Evolutionary conservation across 1,140 invertebrate genomes (phyloP).

Genomic region (Meloidogyne floridensis): DNA sequence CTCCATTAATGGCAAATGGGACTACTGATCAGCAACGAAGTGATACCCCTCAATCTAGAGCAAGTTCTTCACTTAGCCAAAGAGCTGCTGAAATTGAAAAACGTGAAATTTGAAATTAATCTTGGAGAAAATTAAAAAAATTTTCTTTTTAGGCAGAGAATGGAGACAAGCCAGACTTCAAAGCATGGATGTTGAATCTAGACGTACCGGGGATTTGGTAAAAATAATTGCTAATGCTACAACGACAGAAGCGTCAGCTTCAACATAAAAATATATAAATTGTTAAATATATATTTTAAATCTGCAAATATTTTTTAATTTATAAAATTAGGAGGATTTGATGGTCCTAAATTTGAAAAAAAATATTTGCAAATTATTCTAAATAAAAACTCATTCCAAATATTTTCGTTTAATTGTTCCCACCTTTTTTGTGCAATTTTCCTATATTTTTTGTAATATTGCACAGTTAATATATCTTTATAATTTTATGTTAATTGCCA

Average conservation of each 20-base stretch:
- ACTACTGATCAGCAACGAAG: neutral
- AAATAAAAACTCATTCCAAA: too few relatives aligned
- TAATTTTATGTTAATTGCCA: too few relatives aligned
- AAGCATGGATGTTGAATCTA: conserved; percentile 45
- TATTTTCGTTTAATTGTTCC: too few relatives aligned
- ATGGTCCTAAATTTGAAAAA: too few relatives aligned
- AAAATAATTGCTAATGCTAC: conserved; percentile 40
- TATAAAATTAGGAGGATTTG: too few relatives aligned
- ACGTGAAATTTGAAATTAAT: neutral
- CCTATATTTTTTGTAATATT: too few relatives aligned
- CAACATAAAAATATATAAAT: neutral
- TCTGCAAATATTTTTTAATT: too few relatives aligned
- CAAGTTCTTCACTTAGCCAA: conserved; percentile 42
- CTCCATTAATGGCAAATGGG: too few relatives aligned
- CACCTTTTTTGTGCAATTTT: too few relatives aligned
- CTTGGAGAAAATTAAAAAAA: neutral
- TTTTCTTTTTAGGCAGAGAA: conserved; percentile 20
- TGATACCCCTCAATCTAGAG: conserved; percentile 13
- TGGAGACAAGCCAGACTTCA: conserved; percentile 55
- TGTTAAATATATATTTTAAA: too few relatives aligned
- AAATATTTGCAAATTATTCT: too few relatives aligned
- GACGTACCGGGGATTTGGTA: conserved; percentile 54
- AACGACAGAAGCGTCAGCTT: neutral
- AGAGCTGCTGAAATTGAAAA: conserved; percentile 44
- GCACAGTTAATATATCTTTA: too few relatives aligned